Base-by-base conservation (phyloP, 2,797 vertebrate species). In the Parauchenoglanis punctatus region DNA sequence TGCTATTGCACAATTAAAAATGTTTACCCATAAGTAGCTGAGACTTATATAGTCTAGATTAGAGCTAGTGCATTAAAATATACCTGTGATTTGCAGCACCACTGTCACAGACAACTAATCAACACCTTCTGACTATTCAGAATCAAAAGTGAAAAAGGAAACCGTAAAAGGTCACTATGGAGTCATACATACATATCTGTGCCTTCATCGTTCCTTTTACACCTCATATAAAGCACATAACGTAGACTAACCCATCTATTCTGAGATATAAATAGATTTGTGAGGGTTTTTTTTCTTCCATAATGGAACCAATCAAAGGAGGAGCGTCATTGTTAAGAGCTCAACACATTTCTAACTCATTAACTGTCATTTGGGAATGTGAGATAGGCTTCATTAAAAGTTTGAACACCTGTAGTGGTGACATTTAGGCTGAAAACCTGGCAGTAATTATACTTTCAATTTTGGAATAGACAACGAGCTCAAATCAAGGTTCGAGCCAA, bases 331-430 rank as follows among this genome's bases (percentile, higher is more conserved):
- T 68, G 63, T 83, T 25, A 68, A 67, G 46, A 31, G n/a, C 46
- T 68, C 81, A 68, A 23, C 81, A 83, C 81, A 8, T 83, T 54
- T 83, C 46, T 7, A 67, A 35, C 63, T 68, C 63, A 68, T 83
- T 83, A 54, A 35, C 8, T 31, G 81, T 83, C 4, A 1, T 35
- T 83, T 67, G 46, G 63, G 63, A 68, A 68, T 20, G 63, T 6
- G 63, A 68, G 81, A 54, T 68, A 11, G 17, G 46, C 28, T 83
- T 83, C 81, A 31, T 83, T 83, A 83, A 83, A 68, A 31, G 46
- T 68, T 31, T 83, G 63, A 68, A 83, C 81, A 85, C 58, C 84
- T 78, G 84, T 76, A 77, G 84, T 18, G 63, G 6, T 85, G 84
- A 77, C 72, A 78, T 76, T 63, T 85, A 31, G 58, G 72, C 73